phyloP scores from a whole-genome alignment of 2,113 vertebrate species.

The Marmota flaviventris region DNA sequence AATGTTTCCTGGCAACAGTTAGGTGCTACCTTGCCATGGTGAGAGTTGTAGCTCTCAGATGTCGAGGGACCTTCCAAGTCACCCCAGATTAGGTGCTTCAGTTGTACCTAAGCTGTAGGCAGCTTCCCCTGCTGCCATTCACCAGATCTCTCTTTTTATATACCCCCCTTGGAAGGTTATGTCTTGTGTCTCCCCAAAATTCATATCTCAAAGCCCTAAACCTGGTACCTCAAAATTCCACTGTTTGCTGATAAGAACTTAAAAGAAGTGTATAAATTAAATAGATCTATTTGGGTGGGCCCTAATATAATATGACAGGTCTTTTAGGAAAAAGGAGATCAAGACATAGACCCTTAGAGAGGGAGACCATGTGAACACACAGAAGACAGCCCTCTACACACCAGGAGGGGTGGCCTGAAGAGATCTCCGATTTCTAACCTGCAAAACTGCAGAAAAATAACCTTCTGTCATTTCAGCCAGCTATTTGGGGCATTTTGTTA shows the following conservation, averaged over 20 bases:
- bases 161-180: background rate
- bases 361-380: background rate
- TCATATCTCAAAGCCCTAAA: background rate
- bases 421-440: background rate
- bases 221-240: background rate
- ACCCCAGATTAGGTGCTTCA: background rate
- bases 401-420: background rate
- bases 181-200: background rate
- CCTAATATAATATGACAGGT: background rate
- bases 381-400: rapidly evolving
- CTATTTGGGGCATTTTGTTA: background rate
- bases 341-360: background rate
- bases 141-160: background rate
- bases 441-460: background rate
- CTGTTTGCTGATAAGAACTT: background rate
- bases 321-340: background rate
- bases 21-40: rapidly evolving
- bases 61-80: background rate
- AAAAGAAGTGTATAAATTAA: background rate
- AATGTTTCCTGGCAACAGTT: background rate
- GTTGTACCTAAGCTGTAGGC: background rate
- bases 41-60: background rate
- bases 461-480: background rate
- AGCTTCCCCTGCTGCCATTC: background rate
- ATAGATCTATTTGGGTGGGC: background rate